Base-by-base conservation (phyloP, 1,140 invertebrate species). In the Anthonomus grandis region DNA sequence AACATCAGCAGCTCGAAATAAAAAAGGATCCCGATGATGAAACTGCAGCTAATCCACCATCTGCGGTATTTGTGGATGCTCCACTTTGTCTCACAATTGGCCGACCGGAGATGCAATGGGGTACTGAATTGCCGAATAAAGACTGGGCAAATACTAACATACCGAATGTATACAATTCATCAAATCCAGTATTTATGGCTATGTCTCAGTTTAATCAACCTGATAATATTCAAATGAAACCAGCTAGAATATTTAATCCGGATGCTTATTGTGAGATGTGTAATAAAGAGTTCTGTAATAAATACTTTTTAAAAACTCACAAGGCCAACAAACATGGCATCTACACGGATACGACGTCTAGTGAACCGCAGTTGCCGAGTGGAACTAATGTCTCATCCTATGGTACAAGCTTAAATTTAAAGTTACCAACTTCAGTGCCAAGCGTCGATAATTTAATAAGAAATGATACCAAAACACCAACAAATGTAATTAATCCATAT, bases 261-360 rank as follows among this genome's bases (percentile, higher is more conserved):
- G 95, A 96, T 76, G 94, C 95, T 3, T 98, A 95, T 72, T 97
- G 95, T 74, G 90, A 93, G 65, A 79, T 94, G 34, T 99, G 97
- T 78, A 97, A 98, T 76, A 99, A 99, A 75, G 95, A 98, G 75
- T 95, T 97, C 70, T 98, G 97, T 79, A 99, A 99, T 79, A 99
- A 99, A 74, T 99, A 99, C 76, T 99, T 99, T 73, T 79, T 99
- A 3, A 97, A 98, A 76, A 98, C 95, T 21, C 93, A 96, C 78
- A 93, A 93, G 72, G 92, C 92, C 1, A 96, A 96, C 72, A 95
- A 95, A 66, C 93, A 96, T 68, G 91, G 91, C 8, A 93, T 95
- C 48, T 91, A 90, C 62, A 81, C 82, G 23, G 84, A 86, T 31
- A 78, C 76, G 2, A 81, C 81, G 8, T 73, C 74, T 27, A 59